Evolutionary conservation across 2,888 invertebrate species (phyloP), one percentile per base, ranked within the genome.

Genomic region (Sisyra nigra): DNA sequence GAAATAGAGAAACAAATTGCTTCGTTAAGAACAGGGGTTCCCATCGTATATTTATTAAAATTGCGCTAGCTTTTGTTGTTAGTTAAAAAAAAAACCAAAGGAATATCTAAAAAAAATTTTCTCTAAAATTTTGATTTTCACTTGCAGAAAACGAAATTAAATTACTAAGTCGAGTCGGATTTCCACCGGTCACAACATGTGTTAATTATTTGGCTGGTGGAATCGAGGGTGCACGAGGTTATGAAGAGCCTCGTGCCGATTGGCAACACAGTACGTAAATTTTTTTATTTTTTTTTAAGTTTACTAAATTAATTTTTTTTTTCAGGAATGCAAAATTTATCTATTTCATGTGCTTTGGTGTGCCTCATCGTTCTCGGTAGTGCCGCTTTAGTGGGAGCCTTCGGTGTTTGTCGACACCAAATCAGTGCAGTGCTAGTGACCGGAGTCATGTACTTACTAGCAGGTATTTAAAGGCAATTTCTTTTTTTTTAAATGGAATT

Each of bases 311-410:
- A 2, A 13, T 5, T 18, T 18, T 33, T 30, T 34, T 19, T 40
- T 41, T 19, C 63, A 92, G 92, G 92, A 56, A 91, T 93, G 88
- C 91, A 93, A 68, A 93, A 93, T 64, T 68, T 93, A 49, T 92
- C 91, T 45, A 92, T 93, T 62, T 92, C 92, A 9, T 93, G 93
- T 62, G 87, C 89, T 38, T 70, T 93, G 52, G 93, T 93, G 4
- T 88, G 89, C 55, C 71, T 92, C 42, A 91, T 93, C 54, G 80
- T 93, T 45, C 62, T 92, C 49, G 84, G 86, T 40, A 81, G 84
- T 51, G 88, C 92, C 1, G 85, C 88, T 3, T 66, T 91, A 44
- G 85, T 92, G 3, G 92, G 92, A 14, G 76, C 82, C 38, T 87
- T 93, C 58, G 91, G 92, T 4, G 74, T 93, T 17, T 79, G 86